Evolutionary conservation across 2,888 invertebrate genomes (phyloP), one percentile per base, ranked within the genome.

Genomic region (Caenorhabditis japonica): DNA sequence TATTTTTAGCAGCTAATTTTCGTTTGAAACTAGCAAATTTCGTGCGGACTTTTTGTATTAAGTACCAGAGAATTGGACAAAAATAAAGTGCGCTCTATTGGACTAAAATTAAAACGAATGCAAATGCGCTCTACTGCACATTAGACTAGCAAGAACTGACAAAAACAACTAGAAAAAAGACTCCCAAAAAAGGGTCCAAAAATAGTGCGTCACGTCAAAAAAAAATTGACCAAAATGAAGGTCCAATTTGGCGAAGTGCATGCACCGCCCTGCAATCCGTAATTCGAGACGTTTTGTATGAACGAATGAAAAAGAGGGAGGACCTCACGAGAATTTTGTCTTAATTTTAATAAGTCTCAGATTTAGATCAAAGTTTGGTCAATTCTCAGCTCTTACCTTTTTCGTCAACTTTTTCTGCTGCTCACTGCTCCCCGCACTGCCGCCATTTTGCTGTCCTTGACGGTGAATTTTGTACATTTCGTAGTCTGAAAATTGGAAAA

Each of bases 391-490:
- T n/a, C n/a, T n/a, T n/a, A n/a, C 61, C 58, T 71, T 71, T 34
- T 64, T 71, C 15, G 49, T 56, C 44, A 70, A 38, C 38, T 70
- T 70, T 17, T 70, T 61, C 43, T 46, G 36, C 13, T 61, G 61
- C 30, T 70, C 56, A 41, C 55, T 49, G 12, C 49, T 46, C 44
- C 33, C 44, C 46, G 30, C 49, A 34, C 55, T 56, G 36, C 60
- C 56, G 12, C 34, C 43, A 3, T 46, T 36, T 21, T 70, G 70
- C 41, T 77, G 77, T n/a, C 74, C 75, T 59, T 77, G 75, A 7
- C 72, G 69, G 56, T 75, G 77, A 61, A 77, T 77, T 58, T 77
- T 77, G 66, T 77, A 77, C 77, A 77, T 77, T 64, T 75, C 77
- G 75, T 75, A 77, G 62, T 77, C 77, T 77, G 77, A 33, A 77